A percentile compares a stretch with the other conserved stretches of the same genome.
Conservation (phyloP, 1,140 invertebrate species). For the Drosophila carrolli region DNA sequence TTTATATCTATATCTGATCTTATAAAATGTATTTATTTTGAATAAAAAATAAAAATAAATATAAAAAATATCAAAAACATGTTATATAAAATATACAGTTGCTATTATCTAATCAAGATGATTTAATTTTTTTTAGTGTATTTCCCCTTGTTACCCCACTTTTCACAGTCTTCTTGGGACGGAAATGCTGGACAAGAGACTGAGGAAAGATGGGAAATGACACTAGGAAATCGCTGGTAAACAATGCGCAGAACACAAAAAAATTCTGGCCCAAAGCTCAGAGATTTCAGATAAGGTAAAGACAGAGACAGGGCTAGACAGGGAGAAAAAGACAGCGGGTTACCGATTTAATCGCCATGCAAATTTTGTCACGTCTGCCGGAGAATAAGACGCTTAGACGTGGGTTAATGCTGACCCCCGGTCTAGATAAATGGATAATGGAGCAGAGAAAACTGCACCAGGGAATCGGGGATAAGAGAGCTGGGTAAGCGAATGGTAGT, state of each 20-base stretch:
- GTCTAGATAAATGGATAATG: constrained; percentile 65
- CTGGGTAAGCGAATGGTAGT: background rate
- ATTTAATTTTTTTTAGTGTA: background rate
- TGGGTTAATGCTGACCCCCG: constrained; percentile 63
- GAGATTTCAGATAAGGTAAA: constrained; percentile 40
- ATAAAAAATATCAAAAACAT: too few species aligned
- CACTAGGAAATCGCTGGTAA: constrained; percentile 82
- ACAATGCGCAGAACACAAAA: constrained; percentile 57
- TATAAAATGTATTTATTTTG: background rate
- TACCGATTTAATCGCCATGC: constrained; percentile 65
- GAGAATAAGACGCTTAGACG: constrained; percentile 75
- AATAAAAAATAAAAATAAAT: too few species aligned
- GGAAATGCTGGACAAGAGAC: constrained; percentile 40
- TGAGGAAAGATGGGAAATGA: constrained; percentile 64
- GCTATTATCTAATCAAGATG: background rate
- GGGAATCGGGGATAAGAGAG: constrained; percentile 9
- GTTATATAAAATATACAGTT: background rate
- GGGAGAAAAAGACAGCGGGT: constrained; percentile 21
- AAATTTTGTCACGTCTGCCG: constrained; percentile 78
- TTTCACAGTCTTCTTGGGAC: constrained; percentile 4
- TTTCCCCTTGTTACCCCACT: background rate
- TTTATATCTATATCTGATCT: background rate
- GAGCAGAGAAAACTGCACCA: constrained; percentile 2
- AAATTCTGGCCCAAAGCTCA: constrained; percentile 38
- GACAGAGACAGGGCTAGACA: constrained; percentile 17